Evolutionary conservation across 2,113 vertebrate genomes (phyloP).

Genomic region (Tetrao urogallus): DNA sequence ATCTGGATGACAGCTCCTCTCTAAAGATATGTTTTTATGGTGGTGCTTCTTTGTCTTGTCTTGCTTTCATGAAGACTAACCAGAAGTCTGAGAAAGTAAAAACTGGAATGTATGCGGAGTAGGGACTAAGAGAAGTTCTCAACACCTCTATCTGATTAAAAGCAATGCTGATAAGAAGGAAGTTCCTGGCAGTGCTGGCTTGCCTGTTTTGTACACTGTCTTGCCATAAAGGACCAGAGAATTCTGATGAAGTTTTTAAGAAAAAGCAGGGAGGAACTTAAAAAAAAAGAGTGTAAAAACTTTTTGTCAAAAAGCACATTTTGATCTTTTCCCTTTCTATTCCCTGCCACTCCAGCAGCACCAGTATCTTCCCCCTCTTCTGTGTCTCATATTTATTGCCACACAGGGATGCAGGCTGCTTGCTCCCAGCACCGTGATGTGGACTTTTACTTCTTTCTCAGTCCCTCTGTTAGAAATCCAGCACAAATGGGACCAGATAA

Average conservation of each 20-base stretch:
- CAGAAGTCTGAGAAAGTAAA: neutral
- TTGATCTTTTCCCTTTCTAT: neutral
- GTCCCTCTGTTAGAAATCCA: neutral
- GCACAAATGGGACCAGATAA: neutral
- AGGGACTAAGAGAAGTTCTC: neutral
- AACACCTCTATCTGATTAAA: neutral
- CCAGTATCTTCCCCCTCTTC: neutral
- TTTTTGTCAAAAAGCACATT: neutral
- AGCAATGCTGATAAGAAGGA: neutral
- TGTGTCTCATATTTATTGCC: neutral
- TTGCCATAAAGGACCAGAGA: neutral
- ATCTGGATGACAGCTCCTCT: neutral
- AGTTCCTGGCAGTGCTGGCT: neutral
- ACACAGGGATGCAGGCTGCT: neutral
- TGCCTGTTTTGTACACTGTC: neutral
- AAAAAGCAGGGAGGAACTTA: neutral
- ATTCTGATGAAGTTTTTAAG: neutral
- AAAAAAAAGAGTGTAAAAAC: neutral
- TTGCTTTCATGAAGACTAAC: neutral
- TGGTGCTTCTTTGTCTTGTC: neutral
- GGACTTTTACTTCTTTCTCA: neutral
- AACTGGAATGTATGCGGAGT: rapidly evolving
- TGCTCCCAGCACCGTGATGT: neutral
- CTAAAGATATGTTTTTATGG: neutral
- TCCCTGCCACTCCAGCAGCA: neutral